Percentiles rank a stretch among this genome's conserved stretches.
phyloP scores from a whole-genome alignment of 2,888 invertebrate species.

The Muschampia plurimacula region DNA sequence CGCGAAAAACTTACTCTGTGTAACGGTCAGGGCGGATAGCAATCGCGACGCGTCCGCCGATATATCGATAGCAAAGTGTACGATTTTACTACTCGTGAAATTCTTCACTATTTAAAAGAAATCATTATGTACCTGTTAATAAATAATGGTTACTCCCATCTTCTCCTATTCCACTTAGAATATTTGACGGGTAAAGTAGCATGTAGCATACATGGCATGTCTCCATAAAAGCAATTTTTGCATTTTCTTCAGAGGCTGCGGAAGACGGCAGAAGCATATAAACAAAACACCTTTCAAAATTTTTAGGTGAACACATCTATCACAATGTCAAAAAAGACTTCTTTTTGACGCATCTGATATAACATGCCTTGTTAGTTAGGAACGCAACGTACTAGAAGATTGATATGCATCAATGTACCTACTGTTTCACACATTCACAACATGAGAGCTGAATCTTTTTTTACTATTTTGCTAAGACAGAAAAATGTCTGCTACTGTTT shows the following conservation, averaged over 20 bases:
- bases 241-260: no score
- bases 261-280: no score
- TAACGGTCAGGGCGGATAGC: constrained; percentile 76
- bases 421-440: neutral
- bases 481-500: constrained; percentile 68
- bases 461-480: neutral
- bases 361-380: no score
- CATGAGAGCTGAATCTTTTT: neutral
- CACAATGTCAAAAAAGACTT: no score
- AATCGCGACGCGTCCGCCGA: constrained; percentile 80
- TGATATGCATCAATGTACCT: neutral
- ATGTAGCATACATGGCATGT: no score
- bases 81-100: constrained; percentile 72
- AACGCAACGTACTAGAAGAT: neutral
- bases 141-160: neutral
- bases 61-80: constrained; percentile 79
- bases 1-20: constrained; percentile 74
- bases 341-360: no score
- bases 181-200: neutral
- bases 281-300: no score
- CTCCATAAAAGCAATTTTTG: no score
- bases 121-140: neutral
- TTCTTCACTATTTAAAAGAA: neutral
- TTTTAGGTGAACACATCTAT: no score
- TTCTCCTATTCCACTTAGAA: neutral